Evolutionary conservation across 2,888 invertebrate genomes (phyloP).

Genomic region (Pegoplata infirma): DNA sequence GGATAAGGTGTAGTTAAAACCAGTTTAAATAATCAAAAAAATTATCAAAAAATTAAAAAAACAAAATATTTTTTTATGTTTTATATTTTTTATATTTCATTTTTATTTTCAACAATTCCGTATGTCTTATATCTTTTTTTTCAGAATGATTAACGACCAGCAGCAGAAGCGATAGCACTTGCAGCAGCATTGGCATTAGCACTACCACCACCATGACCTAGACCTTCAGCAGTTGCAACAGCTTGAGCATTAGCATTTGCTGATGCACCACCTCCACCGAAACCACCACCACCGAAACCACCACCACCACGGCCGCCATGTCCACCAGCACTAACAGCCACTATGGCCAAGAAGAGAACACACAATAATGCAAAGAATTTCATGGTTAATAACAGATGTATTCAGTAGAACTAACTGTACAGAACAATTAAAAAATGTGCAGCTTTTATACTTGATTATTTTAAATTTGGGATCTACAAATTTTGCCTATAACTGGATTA

Average conservation of each 20-base stretch:
- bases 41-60: too few relatives aligned
- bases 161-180: background rate
- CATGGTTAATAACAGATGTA: slow-evolving; percentile 18
- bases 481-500: background rate
- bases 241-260: background rate
- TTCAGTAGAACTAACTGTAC: background rate
- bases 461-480: background rate
- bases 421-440: background rate
- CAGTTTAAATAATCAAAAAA: too few relatives aligned
- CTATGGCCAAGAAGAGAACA: slow-evolving; percentile 14
- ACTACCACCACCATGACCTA: background rate
- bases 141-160: background rate
- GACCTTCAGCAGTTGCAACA: background rate
- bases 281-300: background rate
- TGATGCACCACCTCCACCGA: background rate
- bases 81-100: too few relatives aligned
- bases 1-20: too few relatives aligned
- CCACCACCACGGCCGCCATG: background rate
- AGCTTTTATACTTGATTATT: slow-evolving; percentile 7
- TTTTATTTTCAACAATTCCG: too few relatives aligned
- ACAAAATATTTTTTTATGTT: too few relatives aligned
- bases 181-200: background rate
- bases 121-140: too few relatives aligned
- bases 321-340: background rate
- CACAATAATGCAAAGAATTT: slow-evolving; percentile 44